Base-by-base conservation (phyloP, 2,888 invertebrate genomes). In the Watsonalla binaria region DNA sequence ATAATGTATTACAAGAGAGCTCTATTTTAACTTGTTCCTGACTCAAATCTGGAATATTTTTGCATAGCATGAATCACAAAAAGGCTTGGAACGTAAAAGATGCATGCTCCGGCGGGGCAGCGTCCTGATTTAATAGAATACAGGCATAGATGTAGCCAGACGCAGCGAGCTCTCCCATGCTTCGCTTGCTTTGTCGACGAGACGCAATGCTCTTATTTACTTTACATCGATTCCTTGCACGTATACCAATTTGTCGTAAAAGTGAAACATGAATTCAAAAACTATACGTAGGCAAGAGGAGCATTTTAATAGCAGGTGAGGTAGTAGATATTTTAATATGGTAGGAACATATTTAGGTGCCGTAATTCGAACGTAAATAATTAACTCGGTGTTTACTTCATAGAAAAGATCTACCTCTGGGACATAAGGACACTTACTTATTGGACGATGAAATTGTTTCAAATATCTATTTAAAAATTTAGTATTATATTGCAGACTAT, bases 91-190 rank as follows among this genome's bases (percentile, higher is more conserved):
- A 74, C 78, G 80, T 82, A 80, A 72, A 81, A 74, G 74, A 72
- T 68, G 71, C 66, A 76, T 72, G 71, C 71, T 68, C 72, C 58
- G 68, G 60, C 65, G 61, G 70, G 66, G 66, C 72, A 72, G 76
- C 69, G 81, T 75, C 74, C 82, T 80, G 88, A 86, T 86, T 86
- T 86, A 86, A 86, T 87, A 84, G 80, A 86, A 83, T 80, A 80
- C 76, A 74, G 62, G 73, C 78, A 77, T 76, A 78, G 80, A 78
- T 69, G 66, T 64, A 66, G 70, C 42, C 11, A 70, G 72, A 75
- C 72, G 71, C 63, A 62, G 62, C 46, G 59, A 54, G 63, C 63
- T 68, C 67, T 59, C 53, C 54, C 58, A 60, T 64, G 61, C 65
- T 62, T 66, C 65, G 70, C 58, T 68, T 66, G 69, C 68, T 73